Evolutionary conservation across 1,140 invertebrate species (phyloP).

Genomic region (Meloidogyne floridensis): DNA sequence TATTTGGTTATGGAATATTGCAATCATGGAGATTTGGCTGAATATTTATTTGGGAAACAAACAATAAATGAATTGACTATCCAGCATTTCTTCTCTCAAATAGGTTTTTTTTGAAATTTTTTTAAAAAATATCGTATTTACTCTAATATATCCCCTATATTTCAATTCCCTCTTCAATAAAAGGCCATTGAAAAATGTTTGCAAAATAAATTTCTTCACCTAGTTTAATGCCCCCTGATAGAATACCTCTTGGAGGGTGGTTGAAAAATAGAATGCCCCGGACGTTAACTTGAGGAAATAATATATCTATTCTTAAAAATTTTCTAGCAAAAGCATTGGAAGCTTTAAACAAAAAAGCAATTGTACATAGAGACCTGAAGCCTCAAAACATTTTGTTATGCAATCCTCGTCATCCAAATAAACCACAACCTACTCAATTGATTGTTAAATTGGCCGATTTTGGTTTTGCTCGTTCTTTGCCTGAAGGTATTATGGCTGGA

Average conservation of each 20-base stretch:
- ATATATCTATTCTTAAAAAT: too few species aligned
- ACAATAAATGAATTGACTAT: slow-evolving; percentile 96
- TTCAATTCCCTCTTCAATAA: neutral
- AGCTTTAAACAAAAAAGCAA: slow-evolving; percentile 90
- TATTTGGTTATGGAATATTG: slow-evolving; percentile 99
- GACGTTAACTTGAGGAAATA: too few species aligned
- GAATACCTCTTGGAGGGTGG: too few species aligned
- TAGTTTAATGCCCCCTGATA: too few species aligned
- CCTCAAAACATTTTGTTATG: slow-evolving; percentile 69
- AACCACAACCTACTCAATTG: slow-evolving; percentile 84
- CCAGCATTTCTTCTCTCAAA: slow-evolving; percentile 86
- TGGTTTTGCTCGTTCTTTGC: slow-evolving; percentile 95
- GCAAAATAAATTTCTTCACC: slow-evolving; percentile 31
- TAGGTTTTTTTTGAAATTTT: slow-evolving; percentile 70
- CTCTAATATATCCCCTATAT: too few species aligned
- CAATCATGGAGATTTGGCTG: slow-evolving; percentile 96
- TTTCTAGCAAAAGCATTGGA: slow-evolving; percentile 87
- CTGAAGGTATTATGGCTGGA: slow-evolving; percentile 98
- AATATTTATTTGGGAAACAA: slow-evolving; percentile 87
- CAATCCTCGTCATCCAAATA: slow-evolving; percentile 72
- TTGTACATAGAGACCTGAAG: slow-evolving; percentile 97
- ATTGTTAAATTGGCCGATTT: slow-evolving; percentile 93
- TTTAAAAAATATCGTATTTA: too few species aligned
- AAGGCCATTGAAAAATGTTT: too few species aligned
- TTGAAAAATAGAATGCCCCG: too few species aligned